A percentile compares a stretch with the other conserved stretches of the same genome.
phyloP scores from a whole-genome alignment of 2,888 invertebrate genomes.

The Drosophila vallismaia region DNA sequence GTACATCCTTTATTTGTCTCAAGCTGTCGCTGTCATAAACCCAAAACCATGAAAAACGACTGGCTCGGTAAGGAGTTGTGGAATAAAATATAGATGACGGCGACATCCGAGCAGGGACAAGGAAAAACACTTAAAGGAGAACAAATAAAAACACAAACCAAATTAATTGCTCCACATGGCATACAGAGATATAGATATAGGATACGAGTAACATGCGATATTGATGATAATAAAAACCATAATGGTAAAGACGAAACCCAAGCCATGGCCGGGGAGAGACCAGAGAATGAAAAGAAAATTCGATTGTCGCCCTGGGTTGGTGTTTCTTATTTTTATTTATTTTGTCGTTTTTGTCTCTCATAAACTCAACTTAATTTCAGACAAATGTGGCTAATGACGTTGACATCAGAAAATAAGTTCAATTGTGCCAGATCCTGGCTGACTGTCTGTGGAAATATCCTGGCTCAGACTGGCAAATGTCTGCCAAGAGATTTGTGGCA shows the following conservation, averaged over 20 bases:
- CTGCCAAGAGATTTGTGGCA: conserved; percentile 34
- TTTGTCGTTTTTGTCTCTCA: conserved; percentile 44
- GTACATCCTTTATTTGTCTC: conserved; percentile 58
- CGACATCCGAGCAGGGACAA: conserved; percentile 19
- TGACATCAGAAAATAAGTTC: conserved; percentile 58
- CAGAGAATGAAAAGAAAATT: conserved; percentile 32
- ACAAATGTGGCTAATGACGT: conserved; percentile 76
- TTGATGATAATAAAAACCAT: conserved; percentile 79
- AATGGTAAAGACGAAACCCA: conserved; percentile 58
- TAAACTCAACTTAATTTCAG: conserved; percentile 75
- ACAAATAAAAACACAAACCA: conserved; percentile 65
- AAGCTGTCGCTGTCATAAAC: conserved; percentile 76
- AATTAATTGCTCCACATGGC: conserved; percentile 72
- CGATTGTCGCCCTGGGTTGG: conserved; percentile 31
- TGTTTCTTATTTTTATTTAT: conserved; percentile 20
- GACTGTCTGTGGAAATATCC: conserved; percentile 18
- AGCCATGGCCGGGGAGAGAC: conserved; percentile 22
- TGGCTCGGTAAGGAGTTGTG: conserved; percentile 2
- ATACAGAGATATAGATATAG: conserved; percentile 47
- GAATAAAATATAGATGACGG: conserved; percentile 15
- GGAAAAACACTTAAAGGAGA: conserved; percentile 63
- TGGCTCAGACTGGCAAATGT: conserved; percentile 38
- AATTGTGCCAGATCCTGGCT: conserved; percentile 22
- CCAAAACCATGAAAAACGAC: conserved; percentile 73
- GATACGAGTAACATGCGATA: conserved; percentile 64